A percentile compares a stretch with the other conserved stretches of the same genome.
Conservation (phyloP, 2,797 vertebrate species). For the Parauchenoglanis punctatus region DNA sequence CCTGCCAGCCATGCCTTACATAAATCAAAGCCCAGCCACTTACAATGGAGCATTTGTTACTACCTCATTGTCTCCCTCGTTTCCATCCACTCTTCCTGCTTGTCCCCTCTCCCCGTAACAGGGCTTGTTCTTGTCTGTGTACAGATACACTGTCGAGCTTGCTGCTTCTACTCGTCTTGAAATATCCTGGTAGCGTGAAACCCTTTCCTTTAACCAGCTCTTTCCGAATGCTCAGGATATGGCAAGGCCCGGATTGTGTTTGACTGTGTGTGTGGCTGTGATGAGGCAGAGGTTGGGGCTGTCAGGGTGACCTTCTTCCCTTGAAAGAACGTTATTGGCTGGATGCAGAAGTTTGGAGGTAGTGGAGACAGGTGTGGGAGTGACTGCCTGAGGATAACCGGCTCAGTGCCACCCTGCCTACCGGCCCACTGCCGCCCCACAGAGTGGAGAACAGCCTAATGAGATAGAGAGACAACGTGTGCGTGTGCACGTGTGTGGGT, state of each 20-base stretch:
- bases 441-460: slow-evolving; percentile 45
- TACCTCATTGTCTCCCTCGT: slow-evolving; percentile 60
- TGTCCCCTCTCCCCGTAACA: slow-evolving; percentile 19
- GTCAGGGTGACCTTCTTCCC: slow-evolving; percentile 43
- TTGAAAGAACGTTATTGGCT: slow-evolving; percentile 29
- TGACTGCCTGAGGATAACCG: slow-evolving; percentile 51
- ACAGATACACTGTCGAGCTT: slow-evolving; percentile 25
- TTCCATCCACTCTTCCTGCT: slow-evolving; percentile 31
- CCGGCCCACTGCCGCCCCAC: slow-evolving; percentile 48
- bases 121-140: slow-evolving; percentile 25
- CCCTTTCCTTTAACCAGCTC: slow-evolving; percentile 10
- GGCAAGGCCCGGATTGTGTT: slow-evolving; percentile 22
- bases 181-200: slow-evolving; percentile 14
- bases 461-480: slow-evolving; percentile 21
- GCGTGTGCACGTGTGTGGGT: slow-evolving; percentile 14
- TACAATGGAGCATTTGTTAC: slow-evolving; percentile 87
- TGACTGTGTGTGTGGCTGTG: slow-evolving; percentile 13
- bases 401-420: slow-evolving; percentile 51
- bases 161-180: neutral
- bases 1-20: slow-evolving; percentile 92
- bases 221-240: neutral
- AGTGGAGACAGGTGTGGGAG: slow-evolving; percentile 30
- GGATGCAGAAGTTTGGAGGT: slow-evolving; percentile 29
- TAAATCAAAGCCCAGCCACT: slow-evolving; percentile 86
- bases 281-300: slow-evolving; percentile 17